Percentiles rank a stretch among this genome's conserved stretches.
Conservation (phyloP, 2,797 vertebrate genomes). For the Thaleichthys pacificus region DNA sequence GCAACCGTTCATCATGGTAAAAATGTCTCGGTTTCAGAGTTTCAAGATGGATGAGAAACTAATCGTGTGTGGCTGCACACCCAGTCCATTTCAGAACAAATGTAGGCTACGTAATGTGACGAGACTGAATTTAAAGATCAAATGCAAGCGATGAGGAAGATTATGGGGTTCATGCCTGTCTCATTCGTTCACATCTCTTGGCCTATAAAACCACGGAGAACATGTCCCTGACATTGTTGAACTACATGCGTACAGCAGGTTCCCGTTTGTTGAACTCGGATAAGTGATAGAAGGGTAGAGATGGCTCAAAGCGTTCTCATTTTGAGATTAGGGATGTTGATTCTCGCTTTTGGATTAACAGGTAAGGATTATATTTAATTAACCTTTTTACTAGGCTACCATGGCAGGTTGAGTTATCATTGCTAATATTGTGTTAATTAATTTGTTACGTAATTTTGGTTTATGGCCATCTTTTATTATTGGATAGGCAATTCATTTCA, state of each 20-base stretch:
- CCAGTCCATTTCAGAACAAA: no score
- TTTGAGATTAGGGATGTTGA: constrained; percentile 42
- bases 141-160: constrained; percentile 36
- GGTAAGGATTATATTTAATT: constrained; percentile 57
- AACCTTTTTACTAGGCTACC: neutral
- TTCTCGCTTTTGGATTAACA: constrained; percentile 38
- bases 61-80: no score
- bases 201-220: constrained; percentile 42
- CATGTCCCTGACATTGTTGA: neutral
- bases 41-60: no score
- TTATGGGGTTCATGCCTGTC: constrained; percentile 51
- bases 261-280: neutral
- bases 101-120: no score
- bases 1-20: no score
- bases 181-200: constrained; percentile 21
- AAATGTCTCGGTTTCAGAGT: no score
- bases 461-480: no score
- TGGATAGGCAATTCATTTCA: no score
- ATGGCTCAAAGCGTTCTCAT: constrained; percentile 36
- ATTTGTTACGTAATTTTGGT: no score
- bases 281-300: constrained; percentile 25
- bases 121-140: no score
- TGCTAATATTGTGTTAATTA: no score
- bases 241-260: constrained; percentile 12
- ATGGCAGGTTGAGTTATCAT: neutral